Evolutionary conservation across 2,797 vertebrate species (phyloP), one percentile per base, ranked within the genome.

Genomic region (Darevskia nairensis): DNA sequence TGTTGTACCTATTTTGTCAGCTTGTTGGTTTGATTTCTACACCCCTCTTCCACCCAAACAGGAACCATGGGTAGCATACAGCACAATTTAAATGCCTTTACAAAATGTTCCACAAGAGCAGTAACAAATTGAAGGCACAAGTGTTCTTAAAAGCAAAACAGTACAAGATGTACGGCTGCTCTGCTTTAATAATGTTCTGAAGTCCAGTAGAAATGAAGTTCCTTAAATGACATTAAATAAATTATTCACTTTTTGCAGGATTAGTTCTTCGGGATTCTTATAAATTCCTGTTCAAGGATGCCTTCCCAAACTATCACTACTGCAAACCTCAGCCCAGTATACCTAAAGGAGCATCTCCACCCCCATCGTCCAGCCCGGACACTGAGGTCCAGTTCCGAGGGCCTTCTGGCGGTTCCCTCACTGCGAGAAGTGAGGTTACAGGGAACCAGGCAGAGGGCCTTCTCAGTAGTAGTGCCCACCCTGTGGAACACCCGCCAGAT

Each of bases 391-490:
- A 13, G 50, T 9, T 15, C 50, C 50, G 2, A 55, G 50, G 50
- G 50, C 50, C 11, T 13, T 50, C 50, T 3, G 50, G 11, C 1
- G 3, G 50, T 55, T 55, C 50, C 50, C 46, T 13, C 46, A 3
- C 46, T 50, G 46, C 1, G 1, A 50, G 46, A 50, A 50, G 11
- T 50, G 46, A 50, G 46, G 46, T 50, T 50, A 50, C 3, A 50
- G 46, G 11, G 46, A 50, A 50, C 46, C 46, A 50, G 46, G 46
- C 11, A 50, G 46, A 50, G 46, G 46, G 46, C 11, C 46, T 13
- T 50, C 46, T 13, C 46, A 1, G 3, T 3, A 50, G 3, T 50
- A 13, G 46, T 0, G 0, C 46, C 46, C 3, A 11, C 11, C 46
- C 46, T 50, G 46, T 50, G 46, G 10, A 50, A 50, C 46, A 50